Evolutionary conservation across 2,888 invertebrate genomes (phyloP), one percentile per base, ranked within the genome.

Genomic region (Dolichopus griseipennis): DNA sequence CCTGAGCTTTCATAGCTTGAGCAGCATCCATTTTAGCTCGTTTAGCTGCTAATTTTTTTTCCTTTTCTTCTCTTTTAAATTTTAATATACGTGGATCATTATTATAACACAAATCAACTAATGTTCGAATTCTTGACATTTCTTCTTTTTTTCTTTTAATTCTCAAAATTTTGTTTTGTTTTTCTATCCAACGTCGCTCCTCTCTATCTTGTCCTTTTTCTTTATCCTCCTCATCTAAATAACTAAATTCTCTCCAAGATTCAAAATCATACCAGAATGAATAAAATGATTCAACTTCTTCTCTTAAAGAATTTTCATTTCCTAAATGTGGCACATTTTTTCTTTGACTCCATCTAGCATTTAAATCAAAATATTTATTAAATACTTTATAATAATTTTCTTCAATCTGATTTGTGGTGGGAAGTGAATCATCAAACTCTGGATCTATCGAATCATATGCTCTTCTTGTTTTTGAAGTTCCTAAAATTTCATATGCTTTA

Each of bases 221-320:
- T 79, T 98, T 98, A 77, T 98, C 98, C 79, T 99, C 98, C 82
- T 98, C 97, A 79, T 99, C 99, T 73, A 97, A 83, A 79, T 99
- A 99, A 2, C 98, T 98, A 82, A 92, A 99, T 79, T 99, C 99
- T 71, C 99, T 86, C 99, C 99, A 99, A 0, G 98, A 97, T 73
- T 97, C 95, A 82, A 98, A 99, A 76, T 95, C 91, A 80, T 93
- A 97, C 99, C 99, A 99, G 81, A 97, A 99, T 20, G 91, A 89
- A 79, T 99, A 99, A 83, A 99, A 99, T 65, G 85, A 83, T 77
- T 98, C 95, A 0, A 99, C 97, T 75, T 92, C 88, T 72, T 90
- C 90, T 67, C 95, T 85, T 1, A 89, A 83, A 67, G 92, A 88
- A 69, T 90, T 84, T n/a, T 87, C 85, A 76, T 89, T 87, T 18